phyloP scores from a whole-genome alignment of 1,140 invertebrate species.

The Macrosteles quadrilineatus region DNA sequence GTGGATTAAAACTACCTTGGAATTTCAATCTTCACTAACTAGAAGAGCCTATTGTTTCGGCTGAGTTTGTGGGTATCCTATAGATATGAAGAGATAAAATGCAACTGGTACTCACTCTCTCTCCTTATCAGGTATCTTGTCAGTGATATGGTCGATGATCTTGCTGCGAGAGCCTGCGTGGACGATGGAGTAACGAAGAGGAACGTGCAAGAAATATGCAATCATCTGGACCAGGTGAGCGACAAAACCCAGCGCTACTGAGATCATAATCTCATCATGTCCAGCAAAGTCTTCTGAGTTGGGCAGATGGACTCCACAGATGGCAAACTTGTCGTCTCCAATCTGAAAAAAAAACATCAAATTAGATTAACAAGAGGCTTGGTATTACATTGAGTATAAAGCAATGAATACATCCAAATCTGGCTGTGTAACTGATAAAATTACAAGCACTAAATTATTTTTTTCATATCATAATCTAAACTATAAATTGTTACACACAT shows the following conservation, averaged over 20 bases:
- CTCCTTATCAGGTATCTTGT: slow-evolving; percentile 68
- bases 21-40: no score
- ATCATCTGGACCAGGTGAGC: slow-evolving; percentile 79
- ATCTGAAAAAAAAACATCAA: slow-evolving; percentile 49
- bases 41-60: no score
- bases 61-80: no score
- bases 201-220: slow-evolving; percentile 76
- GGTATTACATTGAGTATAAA: no score
- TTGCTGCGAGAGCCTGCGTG: slow-evolving; percentile 75
- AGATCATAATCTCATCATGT: slow-evolving; percentile 64
- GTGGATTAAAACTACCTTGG: no score
- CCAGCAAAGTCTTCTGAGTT: slow-evolving; percentile 67
- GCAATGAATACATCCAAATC: no score
- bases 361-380: slow-evolving; percentile 14
- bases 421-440: no score
- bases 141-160: slow-evolving; percentile 75
- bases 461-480: no score
- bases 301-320: slow-evolving; percentile 72
- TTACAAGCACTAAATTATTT: no score
- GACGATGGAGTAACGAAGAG: slow-evolving; percentile 74
- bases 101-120: slow-evolving; percentile 64
- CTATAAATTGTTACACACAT: no score
- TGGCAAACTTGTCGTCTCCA: slow-evolving; percentile 60
- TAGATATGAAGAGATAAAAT: no score
- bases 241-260: slow-evolving; percentile 78